phyloP scores from a whole-genome alignment of 2,797 vertebrate genomes.

The Peromyscus eremicus region DNA sequence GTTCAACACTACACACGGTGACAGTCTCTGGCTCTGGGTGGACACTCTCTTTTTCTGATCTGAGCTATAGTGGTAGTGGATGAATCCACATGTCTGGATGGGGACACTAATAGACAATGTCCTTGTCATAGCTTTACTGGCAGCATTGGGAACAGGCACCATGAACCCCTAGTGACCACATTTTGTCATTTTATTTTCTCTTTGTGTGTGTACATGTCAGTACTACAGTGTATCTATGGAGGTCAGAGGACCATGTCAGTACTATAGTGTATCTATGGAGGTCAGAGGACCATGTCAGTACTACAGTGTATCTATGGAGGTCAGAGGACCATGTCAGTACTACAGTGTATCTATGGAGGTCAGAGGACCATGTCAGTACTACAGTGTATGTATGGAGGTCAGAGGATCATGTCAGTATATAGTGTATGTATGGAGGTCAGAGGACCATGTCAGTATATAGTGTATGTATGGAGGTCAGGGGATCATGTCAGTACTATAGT shows the following conservation, averaged over 20 bases:
- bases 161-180: background rate
- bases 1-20: background rate
- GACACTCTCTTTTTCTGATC: background rate
- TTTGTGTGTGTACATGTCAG: background rate
- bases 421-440: too few species aligned
- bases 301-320: too few species aligned
- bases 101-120: background rate
- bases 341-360: too few species aligned
- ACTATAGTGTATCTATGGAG: background rate
- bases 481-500: too few species aligned
- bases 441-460: background rate
- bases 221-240: background rate
- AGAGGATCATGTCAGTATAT: background rate
- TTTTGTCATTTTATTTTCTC: background rate
- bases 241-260: too few species aligned
- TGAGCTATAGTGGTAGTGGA: accelerated
- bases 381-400: background rate
- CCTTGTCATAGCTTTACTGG: background rate
- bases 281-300: background rate
- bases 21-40: background rate
- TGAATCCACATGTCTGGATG: background rate
- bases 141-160: too few species aligned
- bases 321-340: background rate
- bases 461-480: too few species aligned
- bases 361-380: background rate